Evolutionary conservation across 2,797 vertebrate genomes (phyloP).

Genomic region (Kryptopterus vitreolus): DNA sequence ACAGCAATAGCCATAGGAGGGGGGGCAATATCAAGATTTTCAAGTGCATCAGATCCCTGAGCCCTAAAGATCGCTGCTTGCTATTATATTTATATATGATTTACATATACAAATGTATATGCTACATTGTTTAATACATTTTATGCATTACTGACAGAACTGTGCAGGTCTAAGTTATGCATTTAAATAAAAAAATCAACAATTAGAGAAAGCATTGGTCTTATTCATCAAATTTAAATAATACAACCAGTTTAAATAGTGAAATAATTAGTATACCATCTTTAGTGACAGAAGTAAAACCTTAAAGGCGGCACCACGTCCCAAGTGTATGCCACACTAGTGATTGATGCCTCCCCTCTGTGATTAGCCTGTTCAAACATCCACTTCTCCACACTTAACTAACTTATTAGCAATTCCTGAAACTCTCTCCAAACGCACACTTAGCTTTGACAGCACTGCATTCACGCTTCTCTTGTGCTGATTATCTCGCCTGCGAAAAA

Average conservation of each 20-base stretch:
- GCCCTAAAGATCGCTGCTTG: too few species aligned
- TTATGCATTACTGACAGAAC: neutral
- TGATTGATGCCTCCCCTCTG: neutral
- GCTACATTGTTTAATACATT: neutral
- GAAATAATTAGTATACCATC: neutral
- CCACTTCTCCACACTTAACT: neutral
- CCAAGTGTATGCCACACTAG: neutral
- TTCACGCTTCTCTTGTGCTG: neutral
- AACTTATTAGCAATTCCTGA: constrained; percentile 16
- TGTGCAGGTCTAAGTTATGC: neutral
- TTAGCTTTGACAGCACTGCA: neutral
- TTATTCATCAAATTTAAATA: neutral
- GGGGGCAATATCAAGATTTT: too few species aligned
- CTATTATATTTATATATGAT: too few species aligned
- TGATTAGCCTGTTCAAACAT: constrained; percentile 13
- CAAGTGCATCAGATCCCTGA: too few species aligned
- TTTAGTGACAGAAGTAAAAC: constrained; percentile 5
- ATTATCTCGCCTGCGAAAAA: neutral
- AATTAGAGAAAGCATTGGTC: too few species aligned
- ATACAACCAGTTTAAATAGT: neutral
- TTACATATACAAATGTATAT: too few species aligned
- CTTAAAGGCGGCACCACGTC: neutral
- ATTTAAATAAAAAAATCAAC: too few species aligned
- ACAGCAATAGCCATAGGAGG: too few species aligned
- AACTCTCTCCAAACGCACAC: neutral